phyloP scores from a whole-genome alignment of 2,113 vertebrate species.

The Tragelaphus imberbis region DNA sequence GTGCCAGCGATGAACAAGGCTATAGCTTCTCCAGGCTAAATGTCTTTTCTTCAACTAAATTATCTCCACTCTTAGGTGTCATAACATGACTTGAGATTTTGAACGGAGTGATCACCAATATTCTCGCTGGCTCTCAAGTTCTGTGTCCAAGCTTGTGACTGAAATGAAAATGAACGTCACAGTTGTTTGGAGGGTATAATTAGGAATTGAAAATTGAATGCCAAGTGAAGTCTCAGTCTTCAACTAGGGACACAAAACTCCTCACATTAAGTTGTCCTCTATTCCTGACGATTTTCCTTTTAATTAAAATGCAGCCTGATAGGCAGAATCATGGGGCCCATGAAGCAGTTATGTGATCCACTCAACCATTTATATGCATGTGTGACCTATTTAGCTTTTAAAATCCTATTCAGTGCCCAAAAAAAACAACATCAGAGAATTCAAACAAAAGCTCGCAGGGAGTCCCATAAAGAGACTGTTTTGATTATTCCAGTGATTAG shows the following conservation, averaged over 20 bases:
- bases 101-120: neutral
- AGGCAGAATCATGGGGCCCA: slow-evolving; percentile 31
- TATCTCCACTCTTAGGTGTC: neutral
- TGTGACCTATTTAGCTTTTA: slow-evolving; percentile 69
- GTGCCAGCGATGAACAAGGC: neutral
- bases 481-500: slow-evolving; percentile 67
- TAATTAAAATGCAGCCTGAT: slow-evolving; percentile 53
- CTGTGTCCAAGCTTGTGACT: neutral
- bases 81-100: neutral
- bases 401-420: slow-evolving; percentile 66
- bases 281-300: slow-evolving; percentile 48
- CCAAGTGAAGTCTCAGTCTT: neutral
- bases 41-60: neutral
- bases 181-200: neutral
- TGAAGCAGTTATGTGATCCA: slow-evolving; percentile 50
- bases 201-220: neutral
- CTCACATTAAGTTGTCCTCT: neutral
- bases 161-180: neutral
- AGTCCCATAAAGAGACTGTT: slow-evolving; percentile 47
- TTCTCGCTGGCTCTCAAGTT: neutral
- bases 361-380: slow-evolving; percentile 8
- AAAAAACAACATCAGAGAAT: slow-evolving; percentile 66
- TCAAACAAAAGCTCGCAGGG: slow-evolving; percentile 69
- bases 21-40: neutral
- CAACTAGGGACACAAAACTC: neutral